Conservation (phyloP, 2,888 invertebrate genomes). For the Drosophila basisetae region DNA sequence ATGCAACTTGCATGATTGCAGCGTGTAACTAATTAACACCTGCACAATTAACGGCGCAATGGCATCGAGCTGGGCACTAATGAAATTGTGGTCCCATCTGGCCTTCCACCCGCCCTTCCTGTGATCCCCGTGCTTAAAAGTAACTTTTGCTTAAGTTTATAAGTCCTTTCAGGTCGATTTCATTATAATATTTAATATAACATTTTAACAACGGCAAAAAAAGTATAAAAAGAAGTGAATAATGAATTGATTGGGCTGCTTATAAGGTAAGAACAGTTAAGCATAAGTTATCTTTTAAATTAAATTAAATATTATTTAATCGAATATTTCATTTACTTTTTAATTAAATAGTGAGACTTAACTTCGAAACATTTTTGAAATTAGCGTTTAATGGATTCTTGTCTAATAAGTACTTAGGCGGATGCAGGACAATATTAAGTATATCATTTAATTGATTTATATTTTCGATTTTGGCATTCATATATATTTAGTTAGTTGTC, state of each 20-base stretch:
- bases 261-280: not conserved
- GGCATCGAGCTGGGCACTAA: not conserved
- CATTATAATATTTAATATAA: not conserved
- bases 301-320: not conserved
- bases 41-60: not conserved
- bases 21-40: not conserved
- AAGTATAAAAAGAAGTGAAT: not conserved
- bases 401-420: no score
- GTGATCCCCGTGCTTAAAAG: not conserved
- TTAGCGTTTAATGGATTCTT: no score
- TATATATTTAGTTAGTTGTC: not conserved
- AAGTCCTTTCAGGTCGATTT: not conserved
- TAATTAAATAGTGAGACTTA: no score
- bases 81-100: not conserved
- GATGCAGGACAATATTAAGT: not conserved
- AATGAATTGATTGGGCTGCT: not conserved
- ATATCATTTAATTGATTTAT: not conserved
- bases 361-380: no score
- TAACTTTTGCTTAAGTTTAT: not conserved
- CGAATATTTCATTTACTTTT: not conserved
- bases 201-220: not conserved
- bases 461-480: no score
- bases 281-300: not conserved
- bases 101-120: no score
- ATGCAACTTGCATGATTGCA: conserved; percentile 40